Evolutionary conservation across 1,140 invertebrate species (phyloP).

Genomic region (Drosophila sucinea): DNA sequence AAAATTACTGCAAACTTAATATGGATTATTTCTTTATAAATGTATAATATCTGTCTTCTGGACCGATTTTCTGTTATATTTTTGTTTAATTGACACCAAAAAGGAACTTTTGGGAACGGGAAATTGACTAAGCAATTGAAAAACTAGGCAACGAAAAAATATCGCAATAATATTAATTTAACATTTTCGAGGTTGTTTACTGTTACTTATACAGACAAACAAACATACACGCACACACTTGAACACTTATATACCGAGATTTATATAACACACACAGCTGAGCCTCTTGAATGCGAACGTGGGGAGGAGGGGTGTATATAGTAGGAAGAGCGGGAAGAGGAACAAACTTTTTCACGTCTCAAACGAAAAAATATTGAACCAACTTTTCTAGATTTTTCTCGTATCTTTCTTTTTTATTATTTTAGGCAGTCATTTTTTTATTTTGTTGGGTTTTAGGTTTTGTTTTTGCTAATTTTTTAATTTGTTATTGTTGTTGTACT

Average conservation of each 20-base stretch:
- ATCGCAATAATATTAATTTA: constrained; percentile 6
- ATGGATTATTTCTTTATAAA: not conserved
- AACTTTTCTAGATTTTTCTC: constrained; percentile 7
- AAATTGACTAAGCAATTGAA: constrained; percentile 7
- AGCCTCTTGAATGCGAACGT: constrained; percentile 25
- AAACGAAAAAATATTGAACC: constrained; percentile 28
- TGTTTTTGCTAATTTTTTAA: constrained; percentile 25
- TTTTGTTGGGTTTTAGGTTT: constrained; percentile 18
- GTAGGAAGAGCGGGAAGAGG: not conserved
- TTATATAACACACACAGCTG: constrained; percentile 73
- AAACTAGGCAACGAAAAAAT: not conserved
- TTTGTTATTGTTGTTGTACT: constrained; percentile 43
- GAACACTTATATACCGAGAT: constrained; percentile 52
- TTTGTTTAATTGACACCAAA: constrained; percentile 6
- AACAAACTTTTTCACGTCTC: constrained; percentile 27
- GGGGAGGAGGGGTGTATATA: not conserved
- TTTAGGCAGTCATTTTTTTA: constrained; percentile 44
- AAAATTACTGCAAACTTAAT: not conserved
- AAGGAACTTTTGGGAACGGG: not conserved
- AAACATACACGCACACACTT: constrained; percentile 32
- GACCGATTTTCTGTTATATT: not conserved
- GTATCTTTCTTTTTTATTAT: not conserved
- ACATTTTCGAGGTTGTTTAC: constrained; percentile 21
- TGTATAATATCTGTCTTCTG: not conserved
- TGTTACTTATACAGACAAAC: constrained; percentile 46